Evolutionary conservation across 2,888 invertebrate genomes (phyloP).

Genomic region (Scaptomyza flava): DNA sequence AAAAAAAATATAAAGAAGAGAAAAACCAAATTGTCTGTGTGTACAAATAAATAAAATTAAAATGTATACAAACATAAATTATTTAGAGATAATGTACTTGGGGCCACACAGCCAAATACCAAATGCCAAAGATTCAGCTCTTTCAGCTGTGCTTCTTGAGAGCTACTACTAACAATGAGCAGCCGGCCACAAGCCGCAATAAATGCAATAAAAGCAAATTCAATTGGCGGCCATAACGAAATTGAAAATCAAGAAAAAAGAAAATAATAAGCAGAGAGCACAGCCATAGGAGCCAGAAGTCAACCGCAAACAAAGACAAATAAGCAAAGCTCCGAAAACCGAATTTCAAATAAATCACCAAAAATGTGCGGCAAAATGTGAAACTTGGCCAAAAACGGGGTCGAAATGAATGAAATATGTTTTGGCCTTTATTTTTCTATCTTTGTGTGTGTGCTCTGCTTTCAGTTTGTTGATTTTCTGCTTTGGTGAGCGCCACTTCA

Average conservation of each 20-base stretch:
- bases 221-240: slow-evolving; percentile 70
- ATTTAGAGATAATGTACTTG: slow-evolving; percentile 78
- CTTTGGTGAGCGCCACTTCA: slow-evolving; percentile 34
- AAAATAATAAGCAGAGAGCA: slow-evolving; percentile 1
- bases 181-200: slow-evolving; percentile 60
- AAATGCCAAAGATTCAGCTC: slow-evolving; percentile 19
- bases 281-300: slow-evolving; percentile 34
- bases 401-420: slow-evolving; percentile 43
- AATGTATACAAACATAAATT: slow-evolving; percentile 79
- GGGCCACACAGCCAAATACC: slow-evolving; percentile 17
- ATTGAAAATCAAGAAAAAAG: slow-evolving; percentile 22
- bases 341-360: slow-evolving; percentile 71
- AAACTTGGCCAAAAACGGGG: slow-evolving; percentile 12
- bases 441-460: slow-evolving; percentile 30
- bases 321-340: slow-evolving; percentile 49
- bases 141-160: slow-evolving; percentile 12
- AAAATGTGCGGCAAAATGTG: slow-evolving; percentile 36
- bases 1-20: no score
- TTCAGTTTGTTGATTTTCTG: slow-evolving; percentile 55
- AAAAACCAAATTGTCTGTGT: slow-evolving; percentile 62
- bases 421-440: slow-evolving; percentile 40
- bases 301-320: slow-evolving; percentile 60
- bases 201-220: slow-evolving; percentile 79
- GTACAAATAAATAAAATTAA: slow-evolving; percentile 77
- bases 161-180: slow-evolving; percentile 65